Evolutionary conservation across 2,797 vertebrate species (phyloP).

Genomic region (Enteromius viviparus): DNA sequence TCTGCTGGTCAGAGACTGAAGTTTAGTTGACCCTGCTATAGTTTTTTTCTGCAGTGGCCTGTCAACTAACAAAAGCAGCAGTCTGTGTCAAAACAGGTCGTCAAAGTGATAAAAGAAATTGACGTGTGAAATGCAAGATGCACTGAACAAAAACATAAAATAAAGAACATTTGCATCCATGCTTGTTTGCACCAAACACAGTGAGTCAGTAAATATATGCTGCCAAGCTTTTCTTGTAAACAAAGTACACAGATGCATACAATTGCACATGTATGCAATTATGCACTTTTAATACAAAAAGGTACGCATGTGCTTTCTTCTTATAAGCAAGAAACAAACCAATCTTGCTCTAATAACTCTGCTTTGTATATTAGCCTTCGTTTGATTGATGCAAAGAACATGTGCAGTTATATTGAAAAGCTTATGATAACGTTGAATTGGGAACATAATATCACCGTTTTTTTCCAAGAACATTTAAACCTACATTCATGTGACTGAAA

Average conservation of each 20-base stretch:
- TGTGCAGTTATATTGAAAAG: constrained; percentile 27
- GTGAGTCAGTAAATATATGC: neutral
- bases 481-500: neutral
- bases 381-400: constrained; percentile 50
- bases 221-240: neutral
- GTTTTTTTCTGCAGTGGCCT: constrained; percentile 54
- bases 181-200: neutral
- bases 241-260: neutral
- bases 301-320: neutral
- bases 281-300: neutral
- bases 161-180: neutral
- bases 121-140: neutral
- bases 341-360: constrained; percentile 3
- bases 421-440: constrained; percentile 17
- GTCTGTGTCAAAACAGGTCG: constrained; percentile 68
- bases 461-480: constrained; percentile 29
- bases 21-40: constrained; percentile 68
- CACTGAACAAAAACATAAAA: neutral
- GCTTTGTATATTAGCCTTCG: constrained; percentile 37
- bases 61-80: constrained; percentile 74
- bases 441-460: constrained; percentile 15
- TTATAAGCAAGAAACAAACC: neutral
- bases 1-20: constrained; percentile 71
- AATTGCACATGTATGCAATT: neutral
- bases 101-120: constrained; percentile 46